Base-by-base conservation (phyloP, 1,140 invertebrate species). In the Artemia franciscana region DNA sequence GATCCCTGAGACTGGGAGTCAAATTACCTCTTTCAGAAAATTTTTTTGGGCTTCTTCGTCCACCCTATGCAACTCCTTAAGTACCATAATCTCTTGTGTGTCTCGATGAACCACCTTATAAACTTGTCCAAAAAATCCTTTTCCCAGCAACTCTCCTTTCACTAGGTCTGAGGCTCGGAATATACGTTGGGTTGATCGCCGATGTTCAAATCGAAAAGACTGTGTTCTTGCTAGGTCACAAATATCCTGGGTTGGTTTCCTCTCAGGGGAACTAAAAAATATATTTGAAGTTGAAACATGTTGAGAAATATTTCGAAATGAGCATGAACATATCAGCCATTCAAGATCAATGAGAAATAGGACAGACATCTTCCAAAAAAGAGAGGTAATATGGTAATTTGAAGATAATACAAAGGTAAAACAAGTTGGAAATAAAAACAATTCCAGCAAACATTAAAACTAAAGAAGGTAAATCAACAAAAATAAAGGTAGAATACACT, bases 1-100 rank as follows among this genome's bases (percentile, higher is more conserved):
- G n/a, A 27, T 24, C 4, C 28, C 26, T 21, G n/a, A 59, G 27
- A 39, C 57, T 24, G 4, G 15, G 15, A 30, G 5, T 12, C n/a
- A 58, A 58, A 64, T 59, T 70, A 89, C 89, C 79, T 94, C 90
- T 77, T 93, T 92, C 12, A 94, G 75, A 72, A 94, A 93, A 74
- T 90, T 91, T 67, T 86, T 84, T 69, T 94, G 89, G 0, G 91
- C 90, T 70, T 90, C 88, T 72, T 92, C 90, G 70, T 94, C 90
- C 24, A 93, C 87, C 60, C 88, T 78, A 72, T 91, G 91, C 63
- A 95, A 77, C 71, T 94, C 90, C 71, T 95, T 95, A 15, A 95
- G 78, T 59, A 95, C 91, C 89, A 94, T 93, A 15, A 92, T 83
- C 75, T 95, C 90, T 61, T 83, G 83, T 0, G 89, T 93, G 64